Base-by-base conservation (phyloP, 1,140 invertebrate species). In the Pollicipes pollicipes region DNA sequence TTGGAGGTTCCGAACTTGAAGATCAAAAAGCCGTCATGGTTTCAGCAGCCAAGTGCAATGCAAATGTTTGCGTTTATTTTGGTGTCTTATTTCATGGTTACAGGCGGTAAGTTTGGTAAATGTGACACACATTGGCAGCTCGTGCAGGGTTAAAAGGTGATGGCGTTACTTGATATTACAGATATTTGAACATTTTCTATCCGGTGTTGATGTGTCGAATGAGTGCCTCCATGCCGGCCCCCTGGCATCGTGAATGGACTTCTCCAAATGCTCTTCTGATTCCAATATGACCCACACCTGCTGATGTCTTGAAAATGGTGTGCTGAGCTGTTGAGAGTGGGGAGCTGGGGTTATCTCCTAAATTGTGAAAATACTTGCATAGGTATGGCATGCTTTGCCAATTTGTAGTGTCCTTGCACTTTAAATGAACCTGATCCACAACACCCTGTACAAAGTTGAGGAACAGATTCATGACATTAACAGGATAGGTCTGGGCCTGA, bases 51-150 rank as follows among this genome's bases (percentile, higher is more conserved):
- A 0, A 95, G 92, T 68, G 87, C 94, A 30, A 98, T 97, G 92
- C 85, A 88, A 72, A 89, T 96, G 72, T 98, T 96, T 81, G 85
- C 90, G 24, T 81, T 95, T 69, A 88, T 98, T 58, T 80, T 98
- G 58, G 80, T 93, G 29, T 97, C 95, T 3, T 99, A 99, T 80
- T 99, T 99, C 82, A 82, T 99, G 73, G 95, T 99, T 63, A 98
- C 95, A 70, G 96, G 95, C 71, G 73, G 73, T 74, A 30, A 35
- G 68, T 66, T n/a, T 0, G 30, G 31, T 35, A 24, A 21, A 26
- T 28, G 70, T 30, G 13, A 31, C 70, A 17, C 30, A n/a, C 68
- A n/a, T 0, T 75, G 17, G 0, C 21, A 21, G 58, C 66, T 74
- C 27, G 68, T 24, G 10, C 37, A 13, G 28, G 13, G 27, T 58